phyloP scores from a whole-genome alignment of 2,113 vertebrate genomes.

The Gymnocephalus cernua region DNA sequence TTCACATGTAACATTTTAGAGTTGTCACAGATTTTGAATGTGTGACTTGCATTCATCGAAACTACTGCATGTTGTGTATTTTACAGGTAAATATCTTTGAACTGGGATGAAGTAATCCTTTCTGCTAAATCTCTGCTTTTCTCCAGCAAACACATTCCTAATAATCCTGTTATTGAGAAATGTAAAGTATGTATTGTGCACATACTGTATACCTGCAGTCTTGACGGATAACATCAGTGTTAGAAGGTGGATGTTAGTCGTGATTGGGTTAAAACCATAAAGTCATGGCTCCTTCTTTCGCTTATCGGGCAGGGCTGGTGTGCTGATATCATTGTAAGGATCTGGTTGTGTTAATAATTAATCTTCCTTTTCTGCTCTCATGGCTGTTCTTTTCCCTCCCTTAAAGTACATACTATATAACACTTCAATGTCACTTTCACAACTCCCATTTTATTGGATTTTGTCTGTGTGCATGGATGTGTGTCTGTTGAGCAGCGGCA shows the following conservation, averaged over 20 bases:
- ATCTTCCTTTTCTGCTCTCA: constrained; percentile 41
- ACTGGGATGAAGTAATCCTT: neutral
- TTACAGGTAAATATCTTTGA: neutral
- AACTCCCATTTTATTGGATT: neutral
- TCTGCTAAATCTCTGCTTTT: neutral
- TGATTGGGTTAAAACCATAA: constrained; percentile 46
- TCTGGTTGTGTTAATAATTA: constrained; percentile 73
- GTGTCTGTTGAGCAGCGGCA: neutral
- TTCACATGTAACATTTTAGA: neutral
- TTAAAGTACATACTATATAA: constrained; percentile 10
- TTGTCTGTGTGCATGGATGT: neutral
- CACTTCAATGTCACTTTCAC: neutral
- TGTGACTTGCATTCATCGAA: neutral
- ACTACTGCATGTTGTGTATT: neutral
- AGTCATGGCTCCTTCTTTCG: constrained; percentile 41
- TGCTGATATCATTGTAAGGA: constrained; percentile 55
- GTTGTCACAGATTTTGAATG: neutral
- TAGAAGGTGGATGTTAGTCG: neutral
- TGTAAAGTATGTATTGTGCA: neutral
- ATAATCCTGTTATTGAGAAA: neutral
- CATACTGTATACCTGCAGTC: neutral
- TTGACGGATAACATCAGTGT: neutral
- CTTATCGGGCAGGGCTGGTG: constrained; percentile 33
- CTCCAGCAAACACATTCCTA: neutral
- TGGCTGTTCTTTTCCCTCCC: constrained; percentile 47